Evolutionary conservation across 2,888 invertebrate species (phyloP), one percentile per base, ranked within the genome.

Genomic region (Melieria picta): DNA sequence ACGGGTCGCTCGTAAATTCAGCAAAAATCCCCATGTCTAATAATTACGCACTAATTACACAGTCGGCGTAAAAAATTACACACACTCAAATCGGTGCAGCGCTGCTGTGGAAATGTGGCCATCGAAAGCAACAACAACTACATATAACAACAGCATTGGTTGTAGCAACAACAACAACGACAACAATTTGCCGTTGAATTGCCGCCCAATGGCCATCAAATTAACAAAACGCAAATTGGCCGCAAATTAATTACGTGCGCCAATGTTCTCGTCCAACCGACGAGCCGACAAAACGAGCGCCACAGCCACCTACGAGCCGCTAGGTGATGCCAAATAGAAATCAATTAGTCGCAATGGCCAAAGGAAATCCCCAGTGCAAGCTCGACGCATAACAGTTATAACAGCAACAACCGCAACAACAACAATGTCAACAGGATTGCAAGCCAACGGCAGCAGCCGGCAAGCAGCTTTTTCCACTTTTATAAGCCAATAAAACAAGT

Each of bases 151-250:
- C 66, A 46, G 6, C 43, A 58, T n/a, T 7, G 42, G 48, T 48
- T 43, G 58, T 30, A 46, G 57, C 58, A 66, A 57, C 30, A 42
- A 62, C 70, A 57, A 50, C 62, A 65, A 13, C 30, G 2, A 58
- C 65, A 45, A 30, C 50, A 48, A 42, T 47, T 10, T 48, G n/a
- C 46, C 10, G n/a, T 55, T 55, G 55, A n/a, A 63, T 52, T 13
- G 63, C 63, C 62, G 62, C 67, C 67, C 67, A 61, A 67, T 67
- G 69, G 69, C 66, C 66, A 73, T 71, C 67, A 65, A 72, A 81
- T 81, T 82, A 81, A 83, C 82, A 81, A 81, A 83, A 82, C 82
- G 74, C 80, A 82, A 82, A 82, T 82, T 81, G 83, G 81, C 82
- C 83, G 76, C 82, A 82, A 78, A 83, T 82, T 82, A 82, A 82